A percentile compares a stretch with the other conserved stretches of the same genome.
These are phyloP conservation scores for Gortyna flavago DNA, from an alignment of 2,888 invertebrate genomes.

Conservation along the genomic window DNA sequence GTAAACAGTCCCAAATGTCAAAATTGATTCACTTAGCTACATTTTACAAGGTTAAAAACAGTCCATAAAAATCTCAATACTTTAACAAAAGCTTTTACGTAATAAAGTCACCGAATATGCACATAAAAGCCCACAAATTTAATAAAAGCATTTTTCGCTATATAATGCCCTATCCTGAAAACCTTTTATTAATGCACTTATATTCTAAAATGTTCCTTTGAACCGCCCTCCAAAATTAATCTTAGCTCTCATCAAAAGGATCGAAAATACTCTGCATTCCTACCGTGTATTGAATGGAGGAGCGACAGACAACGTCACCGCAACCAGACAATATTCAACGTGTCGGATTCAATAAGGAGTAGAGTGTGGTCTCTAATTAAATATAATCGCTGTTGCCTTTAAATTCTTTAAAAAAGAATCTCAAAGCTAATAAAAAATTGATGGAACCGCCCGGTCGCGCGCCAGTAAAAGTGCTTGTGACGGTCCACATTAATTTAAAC, in stretches of 20 bases:
- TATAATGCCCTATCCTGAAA: constrained; percentile 84
- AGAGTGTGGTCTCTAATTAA: constrained; percentile 80
- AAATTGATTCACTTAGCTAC: constrained; percentile 63
- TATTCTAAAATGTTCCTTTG: constrained; percentile 89
- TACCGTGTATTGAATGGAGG: constrained; percentile 78
- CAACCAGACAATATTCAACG: constrained; percentile 80
- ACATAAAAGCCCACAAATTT: constrained; percentile 87
- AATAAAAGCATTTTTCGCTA: constrained; percentile 87
- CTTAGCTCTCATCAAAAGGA: constrained; percentile 88
- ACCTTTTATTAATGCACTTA: constrained; percentile 89
- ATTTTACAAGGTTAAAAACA: constrained; percentile 69
- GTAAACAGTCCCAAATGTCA: constrained; percentile 18
- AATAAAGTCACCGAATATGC: constrained; percentile 83
- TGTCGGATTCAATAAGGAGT: constrained; percentile 80
- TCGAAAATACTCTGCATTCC: constrained; percentile 86
- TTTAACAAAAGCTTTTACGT: constrained; percentile 81
- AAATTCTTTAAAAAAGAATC: constrained; percentile 78
- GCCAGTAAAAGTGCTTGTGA: constrained; percentile 79
- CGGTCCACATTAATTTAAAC: constrained; percentile 87
- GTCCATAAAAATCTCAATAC: constrained; percentile 73
- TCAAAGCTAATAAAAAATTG: constrained; percentile 84
- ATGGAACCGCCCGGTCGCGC: constrained; percentile 75
- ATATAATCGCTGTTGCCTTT: constrained; percentile 75
- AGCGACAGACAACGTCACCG: constrained; percentile 64
- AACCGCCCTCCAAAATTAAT: constrained; percentile 87